Evolutionary conservation across 1,140 invertebrate genomes (phyloP).

Genomic region (Ridgeia piscesae): DNA sequence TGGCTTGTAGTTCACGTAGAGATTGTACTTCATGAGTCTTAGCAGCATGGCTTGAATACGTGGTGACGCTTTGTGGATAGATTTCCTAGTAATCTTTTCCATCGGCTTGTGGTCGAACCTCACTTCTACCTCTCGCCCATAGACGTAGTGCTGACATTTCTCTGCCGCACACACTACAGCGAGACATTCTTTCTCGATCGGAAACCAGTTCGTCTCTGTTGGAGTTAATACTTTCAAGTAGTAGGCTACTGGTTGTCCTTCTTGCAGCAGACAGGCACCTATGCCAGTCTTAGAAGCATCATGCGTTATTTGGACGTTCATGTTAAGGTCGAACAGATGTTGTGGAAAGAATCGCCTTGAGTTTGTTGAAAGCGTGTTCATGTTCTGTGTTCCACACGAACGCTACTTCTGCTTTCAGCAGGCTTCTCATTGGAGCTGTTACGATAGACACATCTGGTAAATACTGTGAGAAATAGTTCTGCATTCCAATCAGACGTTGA

Average conservation of each 20-base stretch:
- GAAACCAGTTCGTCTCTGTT: background rate
- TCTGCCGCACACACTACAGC: background rate
- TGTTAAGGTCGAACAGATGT: too few species aligned
- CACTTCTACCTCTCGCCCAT: background rate
- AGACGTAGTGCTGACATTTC: background rate
- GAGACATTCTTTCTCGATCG: background rate
- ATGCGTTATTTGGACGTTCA: background rate
- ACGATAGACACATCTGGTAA: slow-evolving; percentile 17
- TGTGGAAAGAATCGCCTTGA: background rate
- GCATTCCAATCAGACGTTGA: background rate
- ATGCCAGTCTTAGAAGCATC: background rate
- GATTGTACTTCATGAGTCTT: too few species aligned
- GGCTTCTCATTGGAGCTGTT: slow-evolving; percentile 45
- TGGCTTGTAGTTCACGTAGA: too few species aligned
- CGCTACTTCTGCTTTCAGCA: slow-evolving; percentile 41
- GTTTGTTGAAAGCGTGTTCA: slow-evolving; percentile 22
- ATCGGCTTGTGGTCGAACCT: background rate
- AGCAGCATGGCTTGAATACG: too few species aligned
- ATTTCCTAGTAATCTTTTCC: background rate
- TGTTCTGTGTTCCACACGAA: slow-evolving; percentile 35
- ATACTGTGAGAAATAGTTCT: background rate
- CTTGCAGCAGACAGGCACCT: background rate
- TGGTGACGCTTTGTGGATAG: too few species aligned
- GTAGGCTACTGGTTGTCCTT: background rate
- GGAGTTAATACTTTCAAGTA: background rate